These are phyloP conservation scores for Miichthys miiuy DNA, from an alignment of 2,797 vertebrate species.

Conservation along the genomic window DNA sequence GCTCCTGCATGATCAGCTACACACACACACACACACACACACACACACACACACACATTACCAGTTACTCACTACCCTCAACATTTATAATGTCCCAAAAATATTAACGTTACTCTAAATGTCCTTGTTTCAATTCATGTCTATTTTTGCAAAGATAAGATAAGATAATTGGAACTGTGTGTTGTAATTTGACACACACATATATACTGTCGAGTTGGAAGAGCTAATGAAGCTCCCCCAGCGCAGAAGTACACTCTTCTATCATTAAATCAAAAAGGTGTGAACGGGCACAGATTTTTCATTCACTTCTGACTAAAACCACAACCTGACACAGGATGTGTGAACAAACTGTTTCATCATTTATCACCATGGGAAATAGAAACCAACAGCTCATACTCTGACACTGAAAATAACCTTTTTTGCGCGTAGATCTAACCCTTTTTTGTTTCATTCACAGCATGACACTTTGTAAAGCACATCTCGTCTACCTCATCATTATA, in stretches of 20 bases:
- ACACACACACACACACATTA: too few species aligned
- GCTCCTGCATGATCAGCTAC: conserved; percentile 89
- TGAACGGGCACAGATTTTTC: neutral
- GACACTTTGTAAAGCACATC: neutral
- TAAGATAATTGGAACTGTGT: too few species aligned
- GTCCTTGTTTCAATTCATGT: neutral
- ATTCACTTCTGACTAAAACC: conserved; percentile 4
- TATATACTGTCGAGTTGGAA: too few species aligned
- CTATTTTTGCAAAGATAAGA: too few species aligned
- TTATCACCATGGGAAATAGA: conserved; percentile 23
- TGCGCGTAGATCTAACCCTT: neutral
- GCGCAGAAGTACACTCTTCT: neutral
- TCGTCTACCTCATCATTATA: neutral
- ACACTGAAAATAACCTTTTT: neutral
- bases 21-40: conserved; percentile 43
- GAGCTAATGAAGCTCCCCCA: neutral
- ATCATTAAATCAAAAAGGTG: neutral
- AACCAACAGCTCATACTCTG: neutral
- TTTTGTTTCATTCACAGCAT: conserved; percentile 1
- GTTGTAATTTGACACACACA: neutral
- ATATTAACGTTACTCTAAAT: too few species aligned
- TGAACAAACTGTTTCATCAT: conserved; percentile 15
- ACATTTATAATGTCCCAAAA: too few species aligned
- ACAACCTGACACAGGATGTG: conserved; percentile 39
- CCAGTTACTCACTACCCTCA: neutral